Percentiles rank a stretch among this genome's conserved stretches.
These are phyloP conservation scores for Clarias gariepinus DNA, from an alignment of 2,113 vertebrate species.

Conservation along the genomic window DNA sequence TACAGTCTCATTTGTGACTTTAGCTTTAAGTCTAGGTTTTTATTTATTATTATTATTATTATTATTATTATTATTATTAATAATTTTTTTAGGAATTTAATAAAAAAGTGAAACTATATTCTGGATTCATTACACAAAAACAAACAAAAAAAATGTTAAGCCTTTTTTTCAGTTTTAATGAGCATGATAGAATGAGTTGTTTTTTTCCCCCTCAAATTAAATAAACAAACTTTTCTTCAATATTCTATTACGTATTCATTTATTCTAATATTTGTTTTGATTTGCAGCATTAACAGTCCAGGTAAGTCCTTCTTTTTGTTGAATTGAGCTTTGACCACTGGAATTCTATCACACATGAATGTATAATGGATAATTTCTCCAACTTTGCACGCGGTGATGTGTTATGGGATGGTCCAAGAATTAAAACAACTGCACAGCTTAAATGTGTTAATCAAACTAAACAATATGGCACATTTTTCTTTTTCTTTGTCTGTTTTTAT, in stretches of 20 bases:
- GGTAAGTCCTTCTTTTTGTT: conserved; percentile 25
- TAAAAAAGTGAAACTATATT: too few species aligned
- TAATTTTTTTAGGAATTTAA: too few species aligned
- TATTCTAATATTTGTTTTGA: background rate
- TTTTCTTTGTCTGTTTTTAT: too few species aligned
- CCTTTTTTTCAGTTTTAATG: too few species aligned
- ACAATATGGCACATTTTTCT: background rate
- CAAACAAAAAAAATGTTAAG: too few species aligned
- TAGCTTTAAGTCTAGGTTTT: background rate
- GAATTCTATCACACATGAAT: background rate
- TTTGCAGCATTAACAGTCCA: conserved; percentile 4
- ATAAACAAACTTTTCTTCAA: background rate
- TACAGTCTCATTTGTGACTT: background rate
- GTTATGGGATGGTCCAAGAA: background rate
- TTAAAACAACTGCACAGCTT: background rate
- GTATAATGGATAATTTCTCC: background rate
- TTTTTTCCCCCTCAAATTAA: too few species aligned
- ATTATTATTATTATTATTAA: too few species aligned
- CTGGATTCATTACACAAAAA: too few species aligned
- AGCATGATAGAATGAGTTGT: background rate
- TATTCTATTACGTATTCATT: background rate
- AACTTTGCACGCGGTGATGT: background rate
- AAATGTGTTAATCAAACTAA: background rate
- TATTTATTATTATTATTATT: too few species aligned
- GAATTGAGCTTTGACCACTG: background rate